Percentiles rank a stretch among this genome's conserved stretches.
These are phyloP conservation scores for Patella ulyssiponensis DNA, from an alignment of 2,888 invertebrate species.

Conservation along the genomic window DNA sequence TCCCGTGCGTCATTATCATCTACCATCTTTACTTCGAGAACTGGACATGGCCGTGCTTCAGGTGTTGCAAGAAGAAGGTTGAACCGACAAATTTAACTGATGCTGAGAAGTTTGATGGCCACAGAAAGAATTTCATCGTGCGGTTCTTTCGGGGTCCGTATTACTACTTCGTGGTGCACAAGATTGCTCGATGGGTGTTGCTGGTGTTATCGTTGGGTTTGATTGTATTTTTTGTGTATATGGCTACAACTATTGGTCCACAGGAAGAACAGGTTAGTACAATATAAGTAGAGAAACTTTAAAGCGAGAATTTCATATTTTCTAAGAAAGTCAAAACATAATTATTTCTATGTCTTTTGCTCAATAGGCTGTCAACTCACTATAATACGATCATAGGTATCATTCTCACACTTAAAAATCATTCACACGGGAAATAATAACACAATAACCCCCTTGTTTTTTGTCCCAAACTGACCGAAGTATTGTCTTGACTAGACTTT, in stretches of 20 bases:
- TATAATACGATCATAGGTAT: too few relatives aligned
- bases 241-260: constrained; percentile 52
- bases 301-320: too few relatives aligned
- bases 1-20: constrained; percentile 59
- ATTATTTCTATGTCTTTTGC: too few relatives aligned
- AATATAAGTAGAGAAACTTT: neutral
- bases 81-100: neutral
- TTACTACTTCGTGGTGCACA: constrained; percentile 50
- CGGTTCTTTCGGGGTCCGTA: constrained; percentile 30
- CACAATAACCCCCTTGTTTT: too few relatives aligned
- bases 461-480: too few relatives aligned
- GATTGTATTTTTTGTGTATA: constrained; percentile 50
- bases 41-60: constrained; percentile 39
- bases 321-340: too few relatives aligned
- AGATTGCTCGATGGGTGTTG: constrained; percentile 46
- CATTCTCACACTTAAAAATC: too few relatives aligned
- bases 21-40: constrained; percentile 45
- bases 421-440: too few relatives aligned
- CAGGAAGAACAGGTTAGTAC: constrained; percentile 61
- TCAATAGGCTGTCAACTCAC: too few relatives aligned
- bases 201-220: constrained; percentile 43
- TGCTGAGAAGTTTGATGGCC: constrained; percentile 22
- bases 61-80: neutral
- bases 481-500: too few relatives aligned
- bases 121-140: constrained; percentile 24